Conservation (phyloP, 1,140 invertebrate genomes). For the Drosophila littoralis region DNA sequence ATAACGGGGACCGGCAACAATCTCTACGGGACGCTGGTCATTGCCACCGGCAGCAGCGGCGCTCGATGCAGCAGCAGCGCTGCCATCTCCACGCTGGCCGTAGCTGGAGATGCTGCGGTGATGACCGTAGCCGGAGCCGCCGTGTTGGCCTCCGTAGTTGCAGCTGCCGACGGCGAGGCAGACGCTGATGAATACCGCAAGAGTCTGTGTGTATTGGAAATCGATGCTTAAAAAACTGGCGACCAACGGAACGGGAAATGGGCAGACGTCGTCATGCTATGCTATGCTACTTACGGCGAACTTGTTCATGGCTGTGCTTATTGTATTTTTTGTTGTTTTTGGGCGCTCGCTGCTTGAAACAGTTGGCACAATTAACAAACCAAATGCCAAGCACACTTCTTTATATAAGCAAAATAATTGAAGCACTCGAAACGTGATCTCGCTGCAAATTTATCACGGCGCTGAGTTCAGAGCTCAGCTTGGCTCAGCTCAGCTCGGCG, state of each 20-base stretch:
- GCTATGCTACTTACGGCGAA: constrained; percentile 67
- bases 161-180: constrained; percentile 62
- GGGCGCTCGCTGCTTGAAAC: constrained; percentile 65
- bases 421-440: constrained; percentile 76
- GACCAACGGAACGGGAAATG: constrained; percentile 31
- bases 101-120: constrained; percentile 37
- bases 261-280: constrained; percentile 27
- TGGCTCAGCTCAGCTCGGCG: constrained; percentile 16
- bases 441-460: constrained; percentile 74
- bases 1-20: constrained; percentile 58
- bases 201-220: constrained; percentile 38
- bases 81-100: constrained; percentile 37
- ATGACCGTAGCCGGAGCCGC: constrained; percentile 9
- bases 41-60: constrained; percentile 49
- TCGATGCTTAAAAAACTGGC: constrained; percentile 14
- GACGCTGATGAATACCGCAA: constrained; percentile 66
- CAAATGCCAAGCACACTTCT: constrained; percentile 77
- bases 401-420: constrained; percentile 79
- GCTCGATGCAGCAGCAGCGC: constrained; percentile 47
- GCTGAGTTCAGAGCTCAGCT: constrained; percentile 24
- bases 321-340: constrained; percentile 27
- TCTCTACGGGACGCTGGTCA: constrained; percentile 57
- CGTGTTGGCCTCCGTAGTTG: constrained; percentile 17
- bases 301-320: constrained; percentile 69
- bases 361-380: constrained; percentile 82